Conservation (phyloP, 2,888 invertebrate species). For the Trichopria drosophilae region DNA sequence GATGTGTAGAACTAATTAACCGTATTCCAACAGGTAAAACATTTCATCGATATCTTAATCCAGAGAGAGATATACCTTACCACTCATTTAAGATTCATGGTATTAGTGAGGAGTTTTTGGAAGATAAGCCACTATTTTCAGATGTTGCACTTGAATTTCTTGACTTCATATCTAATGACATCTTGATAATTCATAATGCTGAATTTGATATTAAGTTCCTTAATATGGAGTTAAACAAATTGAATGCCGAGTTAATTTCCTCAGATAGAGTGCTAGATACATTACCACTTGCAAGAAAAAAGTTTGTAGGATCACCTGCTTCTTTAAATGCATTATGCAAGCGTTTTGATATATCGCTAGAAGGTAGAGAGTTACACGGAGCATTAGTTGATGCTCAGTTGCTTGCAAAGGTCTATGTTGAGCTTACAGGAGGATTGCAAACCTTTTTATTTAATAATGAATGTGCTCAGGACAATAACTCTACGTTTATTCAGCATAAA, state of each 20-base stretch:
- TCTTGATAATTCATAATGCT: slow-evolving; percentile 21
- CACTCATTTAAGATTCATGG: slow-evolving; percentile 21
- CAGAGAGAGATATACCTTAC: slow-evolving; percentile 22
- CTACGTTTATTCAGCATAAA: slow-evolving; percentile 19
- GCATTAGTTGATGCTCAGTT: slow-evolving; percentile 22
- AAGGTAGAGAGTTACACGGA: slow-evolving; percentile 20
- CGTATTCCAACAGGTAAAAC: slow-evolving; percentile 18
- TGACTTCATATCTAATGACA: slow-evolving; percentile 19
- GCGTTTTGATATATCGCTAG: slow-evolving; percentile 19
- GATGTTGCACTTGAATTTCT: slow-evolving; percentile 21
- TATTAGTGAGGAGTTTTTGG: slow-evolving; percentile 18
- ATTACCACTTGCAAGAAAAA: slow-evolving; percentile 20
- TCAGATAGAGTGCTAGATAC: slow-evolving; percentile 20
- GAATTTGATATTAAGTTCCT: slow-evolving; percentile 22
- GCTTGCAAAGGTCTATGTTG: slow-evolving; percentile 24
- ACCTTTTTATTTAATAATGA: slow-evolving; percentile 24
- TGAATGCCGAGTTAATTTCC: slow-evolving; percentile 15
- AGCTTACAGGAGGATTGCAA: slow-evolving; percentile 22
- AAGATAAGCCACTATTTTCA: slow-evolving; percentile 21
- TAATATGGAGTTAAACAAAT: slow-evolving; percentile 15
- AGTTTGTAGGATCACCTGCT: slow-evolving; percentile 17
- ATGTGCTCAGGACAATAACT: slow-evolving; percentile 24
- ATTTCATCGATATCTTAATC: slow-evolving; percentile 22
- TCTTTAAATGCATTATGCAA: slow-evolving; percentile 22
- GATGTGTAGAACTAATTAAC: slow-evolving; percentile 17